Base-by-base conservation (phyloP, 1,140 invertebrate species). In the Anoplolepis gracilipes region DNA sequence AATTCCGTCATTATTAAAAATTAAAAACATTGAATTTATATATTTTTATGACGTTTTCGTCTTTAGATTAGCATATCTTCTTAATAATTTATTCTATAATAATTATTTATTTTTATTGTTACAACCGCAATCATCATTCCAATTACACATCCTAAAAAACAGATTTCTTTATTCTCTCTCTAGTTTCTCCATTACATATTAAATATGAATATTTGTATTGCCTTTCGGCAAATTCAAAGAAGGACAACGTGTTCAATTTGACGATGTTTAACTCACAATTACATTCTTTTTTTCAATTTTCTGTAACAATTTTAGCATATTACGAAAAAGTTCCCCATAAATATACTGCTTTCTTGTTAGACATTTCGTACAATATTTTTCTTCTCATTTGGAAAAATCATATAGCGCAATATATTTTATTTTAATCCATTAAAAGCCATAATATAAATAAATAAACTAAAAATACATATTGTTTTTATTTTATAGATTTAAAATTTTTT, bases 61-160 rank as follows among this genome's bases (percentile, higher is more conserved):
- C 33, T 57, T 78, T 49, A 49, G 19, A 78, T 69, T 69, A 36
- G 25, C 62, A 42, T 39, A 42, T 22, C n/a, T 55, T 30, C n/a
- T 69, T 28, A 22, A 39, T 70, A n/a, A 79, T 13, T 70, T 11
- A 19, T 19, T 2, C 39, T 67, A 55, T 53, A 79, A 79, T 73
- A 73, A 39, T 1, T 42, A 64, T 28, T 79, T 19, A 55, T 30
- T 49, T 62, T 3, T 62, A 62, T 79, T 53, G 10, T 78, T 53
- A 67, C 42, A 64, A 67, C 8, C 36, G 5, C 64, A 79, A 69
- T 69, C n/a, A 22, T 78, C 28, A 5, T 77, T 16, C 6, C n/a
- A 78, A 78, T 55, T 65, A 36, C 42, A 67, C 16, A 55, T 11
- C 33, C 33, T 39, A 53, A 30, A 25, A 55, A 78, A 65, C 75